Evolutionary conservation across 1,140 invertebrate genomes (phyloP), one percentile per base, ranked within the genome.

Genomic region (Metopolophium dirhodum): DNA sequence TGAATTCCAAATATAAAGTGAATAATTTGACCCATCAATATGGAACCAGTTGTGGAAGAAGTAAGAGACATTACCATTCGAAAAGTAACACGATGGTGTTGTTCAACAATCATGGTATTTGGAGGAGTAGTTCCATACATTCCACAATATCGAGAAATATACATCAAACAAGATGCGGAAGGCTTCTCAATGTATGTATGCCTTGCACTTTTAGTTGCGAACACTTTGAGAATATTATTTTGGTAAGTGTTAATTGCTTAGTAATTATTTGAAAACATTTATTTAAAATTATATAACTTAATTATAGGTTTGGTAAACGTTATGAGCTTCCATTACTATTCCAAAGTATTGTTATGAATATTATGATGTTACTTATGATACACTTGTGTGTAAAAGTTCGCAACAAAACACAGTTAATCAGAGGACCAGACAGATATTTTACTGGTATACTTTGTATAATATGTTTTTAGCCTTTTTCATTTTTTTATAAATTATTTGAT

Each of bases 161-260:
- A 97, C 95, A 96, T 96, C 94, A 98, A 97, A 47, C 97, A 98
- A 95, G 98, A 99, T 96, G 97, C 98, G 37, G 98, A 98, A 94
- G 99, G 99, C 9, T 99, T 99, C 96, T 99, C 99, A 0, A 96
- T 99, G 9, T 98, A 99, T 95, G 99, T 99, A 77, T 99, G 99
- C 95, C 96, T 99, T 61, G 97, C 98, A 8, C 96, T 99, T 41
- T 96, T 99, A 57, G 96, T 99, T 95, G 99, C 99, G 77, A 99
- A 99, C 95, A 99, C 98, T 92, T 96, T 99, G 86, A 97, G 99
- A 94, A 99, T 99, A 95, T 96, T 99, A 93, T 99, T 99, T 96
- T 99, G 99, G 99, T 99, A 96, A 96, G 97, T 96, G 94, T 94
- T 54, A 37, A 41, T 88, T 20, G 37, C 30, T 86, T 30, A 30